Percentiles rank a stretch among this genome's conserved stretches.
Evolutionary conservation across 1,140 invertebrate species (phyloP).

Genomic region (Drosophila malerkotliana): DNA sequence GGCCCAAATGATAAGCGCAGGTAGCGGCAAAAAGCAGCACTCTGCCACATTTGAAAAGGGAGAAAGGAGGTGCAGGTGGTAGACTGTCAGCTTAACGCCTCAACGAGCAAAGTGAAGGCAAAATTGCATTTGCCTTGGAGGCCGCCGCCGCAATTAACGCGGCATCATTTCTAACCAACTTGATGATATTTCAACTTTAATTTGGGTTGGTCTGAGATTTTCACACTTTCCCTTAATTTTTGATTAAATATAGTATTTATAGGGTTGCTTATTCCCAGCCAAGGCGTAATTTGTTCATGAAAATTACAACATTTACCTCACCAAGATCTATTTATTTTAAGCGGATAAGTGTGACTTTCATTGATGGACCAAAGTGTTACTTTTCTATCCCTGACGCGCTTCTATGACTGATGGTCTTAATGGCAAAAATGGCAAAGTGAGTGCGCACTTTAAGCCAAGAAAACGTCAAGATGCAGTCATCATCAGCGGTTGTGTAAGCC

Average conservation of each 20-base stretch:
- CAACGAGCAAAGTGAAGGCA: conserved; percentile 63
- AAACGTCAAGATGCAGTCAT: conserved; percentile 34
- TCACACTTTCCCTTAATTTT: conserved; percentile 8
- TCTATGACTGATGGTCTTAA: conserved; percentile 28
- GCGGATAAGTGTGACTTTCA: conserved; percentile 35
- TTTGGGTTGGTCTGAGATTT: conserved; percentile 17
- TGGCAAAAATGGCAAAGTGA: conserved; percentile 60
- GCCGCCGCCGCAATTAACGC: conserved; percentile 68
- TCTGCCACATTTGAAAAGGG: conserved; percentile 7
- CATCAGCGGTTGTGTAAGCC: conserved; percentile 31
- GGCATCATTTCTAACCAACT: conserved; percentile 68
- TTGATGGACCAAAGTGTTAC: conserved; percentile 79
- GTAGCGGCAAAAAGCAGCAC: conserved; percentile 2
- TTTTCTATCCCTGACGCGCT: conserved; percentile 41
- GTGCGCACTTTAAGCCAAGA: conserved; percentile 40
- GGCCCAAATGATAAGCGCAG: conserved; percentile 47
- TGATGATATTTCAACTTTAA: conserved; percentile 50
- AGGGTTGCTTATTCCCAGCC: no score
- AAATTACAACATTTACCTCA: no score
- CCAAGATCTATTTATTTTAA: background rate
- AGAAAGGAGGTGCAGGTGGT: conserved; percentile 24
- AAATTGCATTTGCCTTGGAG: conserved; percentile 67
- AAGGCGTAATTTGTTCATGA: background rate
- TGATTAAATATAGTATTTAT: background rate
- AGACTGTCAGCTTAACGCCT: conserved; percentile 65